These are phyloP conservation scores for Engystomops pustulosus DNA, from an alignment of 2,113 vertebrate genomes.

Conservation along the genomic window DNA sequence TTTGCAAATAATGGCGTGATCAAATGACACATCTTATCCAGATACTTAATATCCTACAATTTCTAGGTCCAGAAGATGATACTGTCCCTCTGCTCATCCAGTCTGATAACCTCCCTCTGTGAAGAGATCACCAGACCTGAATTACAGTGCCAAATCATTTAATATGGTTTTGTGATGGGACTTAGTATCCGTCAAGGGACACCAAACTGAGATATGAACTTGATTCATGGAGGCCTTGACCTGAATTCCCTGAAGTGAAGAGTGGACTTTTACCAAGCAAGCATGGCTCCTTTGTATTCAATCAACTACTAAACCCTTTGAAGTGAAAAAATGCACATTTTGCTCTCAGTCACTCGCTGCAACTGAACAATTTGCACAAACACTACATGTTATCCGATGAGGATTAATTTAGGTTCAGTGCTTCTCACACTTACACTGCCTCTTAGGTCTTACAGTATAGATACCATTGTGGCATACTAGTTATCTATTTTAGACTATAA, in stretches of 20 bases:
- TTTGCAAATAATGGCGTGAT: neutral
- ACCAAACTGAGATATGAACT: constrained; percentile 71
- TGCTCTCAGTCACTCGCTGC: constrained; percentile 74
- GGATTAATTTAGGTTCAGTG: constrained; percentile 76
- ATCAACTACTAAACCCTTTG: constrained; percentile 79
- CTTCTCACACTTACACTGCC: constrained; percentile 80
- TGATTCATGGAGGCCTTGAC: constrained; percentile 66
- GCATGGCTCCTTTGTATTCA: constrained; percentile 72
- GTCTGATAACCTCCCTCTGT: constrained; percentile 53
- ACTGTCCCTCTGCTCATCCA: neutral
- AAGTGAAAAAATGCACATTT: constrained; percentile 82
- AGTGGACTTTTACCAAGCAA: constrained; percentile 68
- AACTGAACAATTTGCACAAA: constrained; percentile 71
- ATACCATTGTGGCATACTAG: constrained; percentile 15
- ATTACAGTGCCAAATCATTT: constrained; percentile 71
- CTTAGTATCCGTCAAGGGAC: constrained; percentile 69
- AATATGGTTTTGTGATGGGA: constrained; percentile 73
- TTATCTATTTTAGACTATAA: neutral
- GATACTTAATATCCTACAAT: constrained; percentile 33
- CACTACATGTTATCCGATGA: constrained; percentile 67
- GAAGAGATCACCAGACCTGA: constrained; percentile 58
- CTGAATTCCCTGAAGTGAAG: constrained; percentile 79
- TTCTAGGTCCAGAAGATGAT: constrained; percentile 54
- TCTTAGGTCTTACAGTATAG: constrained; percentile 65
- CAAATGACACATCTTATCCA: constrained; percentile 44